These are phyloP conservation scores for Oreotragus oreotragus DNA, from an alignment of 2,113 vertebrate species.

Conservation along the genomic window DNA sequence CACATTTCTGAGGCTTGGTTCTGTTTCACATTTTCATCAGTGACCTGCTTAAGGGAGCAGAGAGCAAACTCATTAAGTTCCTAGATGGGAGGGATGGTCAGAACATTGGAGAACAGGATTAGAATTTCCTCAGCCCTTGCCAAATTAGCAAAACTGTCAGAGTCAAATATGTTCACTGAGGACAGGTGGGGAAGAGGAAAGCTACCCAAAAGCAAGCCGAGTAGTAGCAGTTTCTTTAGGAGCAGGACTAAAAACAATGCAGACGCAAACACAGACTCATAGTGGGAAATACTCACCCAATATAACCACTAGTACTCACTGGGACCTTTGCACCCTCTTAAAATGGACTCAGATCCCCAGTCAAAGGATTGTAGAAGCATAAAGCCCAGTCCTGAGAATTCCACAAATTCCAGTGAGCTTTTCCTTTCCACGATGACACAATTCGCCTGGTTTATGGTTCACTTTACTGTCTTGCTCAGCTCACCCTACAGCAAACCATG, in stretches of 20 bases:
- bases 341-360: neutral
- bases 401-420: neutral
- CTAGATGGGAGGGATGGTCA: slow-evolving; percentile 43
- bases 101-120: slow-evolving; percentile 41
- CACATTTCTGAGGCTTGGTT: slow-evolving; percentile 49
- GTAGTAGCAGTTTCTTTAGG: neutral
- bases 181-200: neutral
- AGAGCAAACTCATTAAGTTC: slow-evolving; percentile 66
- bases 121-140: slow-evolving; percentile 39
- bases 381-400: neutral
- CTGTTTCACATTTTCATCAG: slow-evolving; percentile 60
- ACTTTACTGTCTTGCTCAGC: neutral
- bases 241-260: neutral
- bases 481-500: neutral
- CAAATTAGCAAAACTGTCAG: slow-evolving; percentile 61
- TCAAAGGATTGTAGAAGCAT: neutral
- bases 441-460: neutral
- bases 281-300: neutral
- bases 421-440: neutral
- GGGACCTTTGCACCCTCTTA: neutral
- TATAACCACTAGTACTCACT: neutral
- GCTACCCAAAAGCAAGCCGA: neutral
- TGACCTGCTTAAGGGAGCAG: slow-evolving; percentile 52
- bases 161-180: slow-evolving; percentile 13
- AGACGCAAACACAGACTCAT: neutral